Conservation (phyloP, 2,113 vertebrate species). For the Amazona guildingii region DNA sequence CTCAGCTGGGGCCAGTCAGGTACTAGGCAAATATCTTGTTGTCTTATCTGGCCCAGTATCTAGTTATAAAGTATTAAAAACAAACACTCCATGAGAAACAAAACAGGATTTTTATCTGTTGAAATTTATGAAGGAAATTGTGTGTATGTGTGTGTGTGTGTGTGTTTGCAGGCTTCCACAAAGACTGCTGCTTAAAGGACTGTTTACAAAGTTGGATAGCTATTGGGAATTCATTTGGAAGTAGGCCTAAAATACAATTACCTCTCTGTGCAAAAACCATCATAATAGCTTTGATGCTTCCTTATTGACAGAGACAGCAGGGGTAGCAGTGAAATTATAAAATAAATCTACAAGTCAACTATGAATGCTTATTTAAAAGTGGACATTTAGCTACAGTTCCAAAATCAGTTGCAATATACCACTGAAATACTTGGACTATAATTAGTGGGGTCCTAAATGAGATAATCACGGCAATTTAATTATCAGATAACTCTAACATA, state of each 20-base stretch:
- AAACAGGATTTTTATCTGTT: constrained; percentile 12
- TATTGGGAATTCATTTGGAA: background rate
- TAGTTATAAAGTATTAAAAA: background rate
- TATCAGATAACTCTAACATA: constrained; percentile 36
- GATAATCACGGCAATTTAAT: constrained; percentile 38
- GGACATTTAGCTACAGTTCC: background rate
- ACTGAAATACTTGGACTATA: background rate
- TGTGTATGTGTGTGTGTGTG: background rate
- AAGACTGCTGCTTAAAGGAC: background rate
- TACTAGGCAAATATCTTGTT: background rate
- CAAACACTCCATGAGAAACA: background rate
- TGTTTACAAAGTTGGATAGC: constrained; percentile 4
- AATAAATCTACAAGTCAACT: background rate
- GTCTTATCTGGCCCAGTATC: background rate
- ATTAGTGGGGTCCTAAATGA: constrained; percentile 15
- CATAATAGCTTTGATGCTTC: background rate
- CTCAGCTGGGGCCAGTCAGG: background rate
- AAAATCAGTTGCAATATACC: background rate
- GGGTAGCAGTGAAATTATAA: background rate
- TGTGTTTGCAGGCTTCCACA: background rate
- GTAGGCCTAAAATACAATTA: constrained; percentile 28
- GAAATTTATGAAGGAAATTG: background rate
- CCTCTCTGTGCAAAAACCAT: background rate
- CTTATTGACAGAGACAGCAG: background rate
- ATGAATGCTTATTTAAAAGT: background rate